phyloP scores from a whole-genome alignment of 2,888 invertebrate genomes.

The Rotaria socialis region DNA sequence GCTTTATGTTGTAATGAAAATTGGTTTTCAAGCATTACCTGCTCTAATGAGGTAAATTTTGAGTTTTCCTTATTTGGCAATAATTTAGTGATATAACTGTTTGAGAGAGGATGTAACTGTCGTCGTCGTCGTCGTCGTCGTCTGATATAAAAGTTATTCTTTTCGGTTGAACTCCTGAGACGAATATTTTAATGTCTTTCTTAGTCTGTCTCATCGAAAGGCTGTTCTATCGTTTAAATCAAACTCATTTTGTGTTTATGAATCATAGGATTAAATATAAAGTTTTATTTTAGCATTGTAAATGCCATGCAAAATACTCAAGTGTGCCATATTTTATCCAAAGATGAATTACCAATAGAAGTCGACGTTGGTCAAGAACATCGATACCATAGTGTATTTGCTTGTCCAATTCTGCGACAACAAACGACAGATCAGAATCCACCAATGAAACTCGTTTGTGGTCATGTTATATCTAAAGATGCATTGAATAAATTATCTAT shows the following conservation, averaged over 20 bases:
- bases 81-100: too few relatives aligned
- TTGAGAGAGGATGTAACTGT: too few relatives aligned
- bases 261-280: not conserved
- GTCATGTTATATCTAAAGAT: slow-evolving; percentile 94
- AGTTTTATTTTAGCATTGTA: slow-evolving; percentile 38
- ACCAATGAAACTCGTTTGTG: slow-evolving; percentile 90
- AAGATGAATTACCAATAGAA: slow-evolving; percentile 47
- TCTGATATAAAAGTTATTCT: too few relatives aligned
- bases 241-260: too few relatives aligned
- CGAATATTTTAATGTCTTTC: too few relatives aligned
- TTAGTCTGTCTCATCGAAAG: too few relatives aligned
- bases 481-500: slow-evolving; percentile 85
- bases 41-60: slow-evolving; percentile 36
- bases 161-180: too few relatives aligned
- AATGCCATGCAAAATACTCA: slow-evolving; percentile 46
- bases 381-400: slow-evolving; percentile 81
- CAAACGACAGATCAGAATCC: slow-evolving; percentile 93
- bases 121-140: too few relatives aligned
- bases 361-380: slow-evolving; percentile 44
- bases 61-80: too few relatives aligned
- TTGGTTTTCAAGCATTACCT: slow-evolving; percentile 42
- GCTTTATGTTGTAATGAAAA: slow-evolving; percentile 38
- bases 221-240: too few relatives aligned
- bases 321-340: slow-evolving; percentile 42
- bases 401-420: slow-evolving; percentile 93